These are phyloP conservation scores for Esox lucius DNA, from an alignment of 2,797 vertebrate genomes.

Conservation along the genomic window DNA sequence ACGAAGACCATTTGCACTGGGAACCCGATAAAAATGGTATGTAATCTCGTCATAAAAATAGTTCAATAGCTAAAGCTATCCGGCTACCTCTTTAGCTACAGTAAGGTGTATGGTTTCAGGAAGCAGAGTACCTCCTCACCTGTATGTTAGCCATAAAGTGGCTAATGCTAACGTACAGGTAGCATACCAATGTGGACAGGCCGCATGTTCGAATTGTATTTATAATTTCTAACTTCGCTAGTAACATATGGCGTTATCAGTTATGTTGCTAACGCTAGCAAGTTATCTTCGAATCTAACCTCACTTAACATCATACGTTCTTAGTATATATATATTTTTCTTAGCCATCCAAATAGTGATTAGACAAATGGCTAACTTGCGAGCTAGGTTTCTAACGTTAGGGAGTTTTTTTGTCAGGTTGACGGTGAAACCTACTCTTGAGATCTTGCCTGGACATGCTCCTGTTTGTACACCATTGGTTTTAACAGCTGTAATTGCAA, in stretches of 20 bases:
- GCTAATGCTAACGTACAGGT: slow-evolving; percentile 17
- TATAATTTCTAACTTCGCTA: background rate
- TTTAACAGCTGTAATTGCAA: background rate
- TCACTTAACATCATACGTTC: background rate
- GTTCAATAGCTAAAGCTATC: background rate
- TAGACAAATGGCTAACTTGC: background rate
- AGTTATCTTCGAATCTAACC: background rate
- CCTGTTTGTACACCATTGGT: background rate
- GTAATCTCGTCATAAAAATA: slow-evolving; percentile 8
- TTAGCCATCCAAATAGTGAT: background rate
- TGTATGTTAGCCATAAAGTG: slow-evolving; percentile 41
- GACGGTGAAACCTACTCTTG: background rate
- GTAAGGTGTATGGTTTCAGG: slow-evolving; percentile 64
- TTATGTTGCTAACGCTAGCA: background rate
- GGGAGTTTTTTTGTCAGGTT: background rate
- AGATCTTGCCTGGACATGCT: background rate
- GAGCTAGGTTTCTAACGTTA: background rate
- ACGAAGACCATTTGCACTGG: background rate
- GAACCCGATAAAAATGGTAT: slow-evolving; percentile 49
- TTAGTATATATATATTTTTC: background rate
- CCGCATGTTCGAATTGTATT: background rate
- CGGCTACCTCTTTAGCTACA: slow-evolving; percentile 34
- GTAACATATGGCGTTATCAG: background rate
- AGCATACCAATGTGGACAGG: slow-evolving; percentile 24
- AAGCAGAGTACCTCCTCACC: slow-evolving; percentile 42